phyloP scores from a whole-genome alignment of 2,797 vertebrate genomes.

The Oceanodroma leucorhoa region DNA sequence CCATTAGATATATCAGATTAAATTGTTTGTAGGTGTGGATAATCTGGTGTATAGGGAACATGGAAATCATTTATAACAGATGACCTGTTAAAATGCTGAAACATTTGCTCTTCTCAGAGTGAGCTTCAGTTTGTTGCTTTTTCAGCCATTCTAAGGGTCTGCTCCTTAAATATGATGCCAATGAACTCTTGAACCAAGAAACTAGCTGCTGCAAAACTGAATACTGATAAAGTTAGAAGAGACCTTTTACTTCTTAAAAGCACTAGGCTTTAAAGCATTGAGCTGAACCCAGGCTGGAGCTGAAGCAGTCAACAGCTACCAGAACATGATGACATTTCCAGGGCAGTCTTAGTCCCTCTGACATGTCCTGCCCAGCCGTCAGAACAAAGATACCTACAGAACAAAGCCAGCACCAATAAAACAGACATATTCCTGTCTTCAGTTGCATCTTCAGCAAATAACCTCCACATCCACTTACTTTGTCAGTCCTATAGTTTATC shows the following conservation, averaged over 20 bases:
- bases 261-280: neutral
- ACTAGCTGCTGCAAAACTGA: neutral
- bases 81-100: neutral
- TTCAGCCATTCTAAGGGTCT: neutral
- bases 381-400: neutral
- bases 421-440: neutral
- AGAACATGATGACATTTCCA: accelerated
- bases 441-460: neutral
- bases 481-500: neutral
- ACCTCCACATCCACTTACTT: neutral
- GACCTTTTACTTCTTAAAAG: neutral
- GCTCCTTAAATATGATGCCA: neutral
- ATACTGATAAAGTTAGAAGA: neutral
- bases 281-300: neutral
- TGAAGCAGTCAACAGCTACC: neutral
- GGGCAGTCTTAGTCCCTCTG: neutral
- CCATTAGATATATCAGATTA: neutral
- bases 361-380: accelerated
- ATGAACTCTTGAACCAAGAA: neutral
- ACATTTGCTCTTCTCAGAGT: neutral
- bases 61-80: neutral
- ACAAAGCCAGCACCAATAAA: neutral
- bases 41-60: neutral
- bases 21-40: neutral
- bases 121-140: neutral